Evolutionary conservation across 2,797 vertebrate genomes (phyloP).

Genomic region (Sitta carolinensis): DNA sequence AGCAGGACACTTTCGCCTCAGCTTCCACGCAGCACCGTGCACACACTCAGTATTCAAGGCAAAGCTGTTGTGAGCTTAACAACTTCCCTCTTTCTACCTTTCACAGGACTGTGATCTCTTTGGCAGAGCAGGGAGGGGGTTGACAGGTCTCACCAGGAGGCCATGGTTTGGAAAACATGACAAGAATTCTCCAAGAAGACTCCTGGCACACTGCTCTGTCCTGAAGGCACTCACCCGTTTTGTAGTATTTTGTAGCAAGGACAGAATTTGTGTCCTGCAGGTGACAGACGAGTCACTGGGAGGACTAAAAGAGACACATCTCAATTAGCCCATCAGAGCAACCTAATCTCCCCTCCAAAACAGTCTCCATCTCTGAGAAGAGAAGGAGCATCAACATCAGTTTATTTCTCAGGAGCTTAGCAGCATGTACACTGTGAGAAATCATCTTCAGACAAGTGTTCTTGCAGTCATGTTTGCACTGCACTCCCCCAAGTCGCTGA

Average conservation of each 20-base stretch:
- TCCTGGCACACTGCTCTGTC: neutral
- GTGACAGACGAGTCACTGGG: neutral
- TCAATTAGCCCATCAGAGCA: neutral
- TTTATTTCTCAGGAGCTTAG: neutral
- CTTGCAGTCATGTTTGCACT: neutral
- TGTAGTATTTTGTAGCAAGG: neutral
- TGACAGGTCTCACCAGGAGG: neutral
- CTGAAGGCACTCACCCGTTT: neutral
- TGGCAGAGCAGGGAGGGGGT: neutral
- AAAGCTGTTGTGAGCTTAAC: neutral
- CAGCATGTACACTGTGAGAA: neutral
- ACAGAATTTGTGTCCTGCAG: neutral
- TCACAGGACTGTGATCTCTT: neutral
- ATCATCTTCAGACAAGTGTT: neutral
- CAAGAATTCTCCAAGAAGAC: neutral
- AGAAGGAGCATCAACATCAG: neutral
- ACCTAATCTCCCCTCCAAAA: neutral
- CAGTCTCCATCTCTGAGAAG: neutral
- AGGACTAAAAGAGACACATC: neutral
- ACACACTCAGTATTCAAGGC: neutral
- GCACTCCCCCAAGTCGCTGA: neutral
- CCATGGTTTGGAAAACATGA: neutral
- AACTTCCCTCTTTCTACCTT: neutral
- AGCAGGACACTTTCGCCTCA: neutral
- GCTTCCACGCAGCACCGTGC: neutral